phyloP scores from a whole-genome alignment of 2,888 invertebrate species.

The Dromius quadrimaculatus region DNA sequence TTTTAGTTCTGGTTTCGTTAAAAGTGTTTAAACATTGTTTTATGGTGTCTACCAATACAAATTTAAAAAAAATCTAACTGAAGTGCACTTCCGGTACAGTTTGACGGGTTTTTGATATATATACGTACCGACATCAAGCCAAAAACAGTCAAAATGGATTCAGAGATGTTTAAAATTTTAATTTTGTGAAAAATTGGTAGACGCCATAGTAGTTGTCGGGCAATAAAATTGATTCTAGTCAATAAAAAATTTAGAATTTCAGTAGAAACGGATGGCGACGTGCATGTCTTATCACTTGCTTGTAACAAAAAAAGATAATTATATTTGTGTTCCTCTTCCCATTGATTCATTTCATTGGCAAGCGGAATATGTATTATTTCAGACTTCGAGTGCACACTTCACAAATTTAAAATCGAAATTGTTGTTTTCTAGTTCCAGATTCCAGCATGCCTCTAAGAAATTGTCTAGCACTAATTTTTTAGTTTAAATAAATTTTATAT shows the following conservation, averaged over 20 bases:
- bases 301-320: neutral
- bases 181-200: neutral
- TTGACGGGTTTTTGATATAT: too few species aligned
- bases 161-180: neutral
- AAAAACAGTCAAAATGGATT: too few species aligned
- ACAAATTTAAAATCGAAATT: slow-evolving; percentile 14
- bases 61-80: too few species aligned
- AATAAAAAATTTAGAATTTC: neutral
- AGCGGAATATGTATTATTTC: slow-evolving; percentile 9
- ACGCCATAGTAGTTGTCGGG: neutral
- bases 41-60: neutral
- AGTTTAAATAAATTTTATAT: slow-evolving; percentile 38
- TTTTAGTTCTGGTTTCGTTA: slow-evolving; percentile 15
- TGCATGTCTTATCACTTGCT: neutral
- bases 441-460: slow-evolving; percentile 47
- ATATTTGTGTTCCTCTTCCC: neutral
- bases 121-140: too few species aligned
- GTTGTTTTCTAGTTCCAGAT: slow-evolving; percentile 47
- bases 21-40: neutral
- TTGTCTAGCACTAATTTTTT: slow-evolving; percentile 41
- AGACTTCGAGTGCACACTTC: slow-evolving; percentile 45
- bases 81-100: too few species aligned
- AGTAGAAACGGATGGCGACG: too few species aligned
- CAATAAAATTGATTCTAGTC: neutral
- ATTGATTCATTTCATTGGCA: neutral